These are phyloP conservation scores for Tolypeutes matacus DNA, from an alignment of 2,797 vertebrate species.

Conservation along the genomic window DNA sequence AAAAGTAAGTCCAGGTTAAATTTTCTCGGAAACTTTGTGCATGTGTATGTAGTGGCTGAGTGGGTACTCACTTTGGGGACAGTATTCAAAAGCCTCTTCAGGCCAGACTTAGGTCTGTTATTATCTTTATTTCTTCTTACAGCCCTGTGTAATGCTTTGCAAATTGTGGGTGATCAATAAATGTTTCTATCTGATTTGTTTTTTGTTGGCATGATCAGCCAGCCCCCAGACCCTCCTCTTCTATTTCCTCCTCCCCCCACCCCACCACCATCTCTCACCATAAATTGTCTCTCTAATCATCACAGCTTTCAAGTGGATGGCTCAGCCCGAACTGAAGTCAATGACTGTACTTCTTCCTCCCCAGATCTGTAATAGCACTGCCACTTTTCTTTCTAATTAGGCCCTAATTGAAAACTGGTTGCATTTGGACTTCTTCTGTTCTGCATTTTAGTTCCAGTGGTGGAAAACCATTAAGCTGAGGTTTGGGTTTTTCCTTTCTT, in stretches of 20 bases:
- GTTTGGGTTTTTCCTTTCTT: constrained; percentile 87
- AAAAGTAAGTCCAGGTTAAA: constrained; percentile 46
- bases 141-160: constrained; percentile 10
- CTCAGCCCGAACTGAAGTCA: constrained; percentile 63
- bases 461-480: constrained; percentile 91
- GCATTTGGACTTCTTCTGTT: constrained; percentile 86
- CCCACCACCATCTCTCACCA: constrained; percentile 47
- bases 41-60: constrained; percentile 33
- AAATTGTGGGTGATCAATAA: constrained; percentile 1
- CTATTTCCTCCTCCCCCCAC: background rate
- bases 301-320: constrained; percentile 83
- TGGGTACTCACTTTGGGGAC: background rate
- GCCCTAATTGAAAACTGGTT: constrained; percentile 90
- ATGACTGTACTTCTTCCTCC: constrained; percentile 72
- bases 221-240: constrained; percentile 4
- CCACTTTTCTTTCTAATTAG: constrained; percentile 91
- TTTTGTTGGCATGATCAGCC: background rate
- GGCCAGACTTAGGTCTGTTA: background rate
- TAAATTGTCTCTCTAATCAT: constrained; percentile 78
- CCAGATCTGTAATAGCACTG: constrained; percentile 84
- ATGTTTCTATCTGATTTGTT: background rate
- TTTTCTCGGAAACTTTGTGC: constrained; percentile 50
- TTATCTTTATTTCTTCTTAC: background rate
- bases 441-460: constrained; percentile 88
- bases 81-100: background rate